Evolutionary conservation across 2,113 vertebrate species (phyloP), one percentile per base, ranked within the genome.

Genomic region (Nettapus auritus): DNA sequence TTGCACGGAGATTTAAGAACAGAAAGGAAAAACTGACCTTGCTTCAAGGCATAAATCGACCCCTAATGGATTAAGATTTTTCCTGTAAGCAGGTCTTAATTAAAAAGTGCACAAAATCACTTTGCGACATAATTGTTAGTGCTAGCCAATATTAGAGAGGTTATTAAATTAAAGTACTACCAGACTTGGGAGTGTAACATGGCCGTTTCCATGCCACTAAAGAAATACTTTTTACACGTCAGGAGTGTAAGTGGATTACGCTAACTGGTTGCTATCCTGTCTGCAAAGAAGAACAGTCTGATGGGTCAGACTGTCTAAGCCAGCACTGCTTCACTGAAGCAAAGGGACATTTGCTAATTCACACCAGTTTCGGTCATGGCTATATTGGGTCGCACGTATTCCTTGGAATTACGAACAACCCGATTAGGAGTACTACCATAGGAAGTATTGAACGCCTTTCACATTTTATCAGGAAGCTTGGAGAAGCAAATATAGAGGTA

Each of bases 1-100:
- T 12, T 46, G 40, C 53, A 28, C 1, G 15, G 60, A 5, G 7
- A 42, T 82, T 89, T n/a, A 80, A 91, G 81, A 42, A 74, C 67
- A 74, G 71, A 52, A 67, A 60, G 82, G 89, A 53, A 86, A 80
- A 91, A 74, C 21, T 86, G 88, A 96, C 88, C 94, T 96, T 95
- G 71, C 60, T 94, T 83, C 71, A 44, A 91, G 90, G 93, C 82
- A 93, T 56, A 71, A 83, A 95, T 93, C 13, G 40, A 89, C 89
- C 76, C 70, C 78, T 59, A 86, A 94, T 59, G 71, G 89, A 89
- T 96, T 70, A 86, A 64, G 91, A 59, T 52, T 86, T 91, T 63
- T 63, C 79, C 75, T 87, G 82, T 56, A 29, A 90, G 82, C 67
- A 44, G 66, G 1, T 89, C 82, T 96, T 96, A 94, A 96, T 95